phyloP scores from a whole-genome alignment of 2,113 vertebrate species.

The Oncorhynchus keta region DNA sequence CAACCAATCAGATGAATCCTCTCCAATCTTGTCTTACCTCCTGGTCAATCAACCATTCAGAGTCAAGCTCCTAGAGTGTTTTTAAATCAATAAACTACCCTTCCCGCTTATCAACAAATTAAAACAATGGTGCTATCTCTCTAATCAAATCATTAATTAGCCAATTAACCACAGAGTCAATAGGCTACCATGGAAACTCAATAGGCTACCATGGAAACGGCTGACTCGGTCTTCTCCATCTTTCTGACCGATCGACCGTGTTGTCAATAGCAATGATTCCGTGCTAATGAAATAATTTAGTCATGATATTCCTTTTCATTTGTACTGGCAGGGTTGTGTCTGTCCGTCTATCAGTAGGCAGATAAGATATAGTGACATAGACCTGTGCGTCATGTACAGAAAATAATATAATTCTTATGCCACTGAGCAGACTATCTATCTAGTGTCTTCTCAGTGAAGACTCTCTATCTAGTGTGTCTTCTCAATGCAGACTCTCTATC shows the following conservation, averaged over 20 bases:
- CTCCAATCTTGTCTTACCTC: constrained; percentile 18
- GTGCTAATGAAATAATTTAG: constrained; percentile 42
- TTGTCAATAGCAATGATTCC: constrained; percentile 49
- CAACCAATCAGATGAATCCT: constrained; percentile 39
- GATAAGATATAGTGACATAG: too few relatives aligned
- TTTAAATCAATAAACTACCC: constrained; percentile 51
- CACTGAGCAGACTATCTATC: too few relatives aligned
- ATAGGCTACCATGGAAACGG: constrained; percentile 45
- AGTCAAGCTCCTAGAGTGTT: constrained; percentile 35
- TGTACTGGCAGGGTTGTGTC: not conserved
- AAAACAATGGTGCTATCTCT: constrained; percentile 32
- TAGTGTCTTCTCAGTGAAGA: too few relatives aligned
- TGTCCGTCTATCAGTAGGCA: too few relatives aligned
- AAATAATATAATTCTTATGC: too few relatives aligned
- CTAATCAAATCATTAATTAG: constrained; percentile 23
- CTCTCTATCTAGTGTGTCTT: too few relatives aligned
- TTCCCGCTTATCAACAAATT: constrained; percentile 45
- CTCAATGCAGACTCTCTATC: too few relatives aligned
- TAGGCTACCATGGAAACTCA: constrained; percentile 43
- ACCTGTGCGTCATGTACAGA: too few relatives aligned
- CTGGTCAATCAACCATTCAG: constrained; percentile 23
- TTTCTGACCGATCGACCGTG: constrained; percentile 45
- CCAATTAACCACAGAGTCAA: constrained; percentile 45
- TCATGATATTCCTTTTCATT: constrained; percentile 34
- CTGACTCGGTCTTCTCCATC: constrained; percentile 49